A percentile compares a stretch with the other conserved stretches of the same genome.
These are phyloP conservation scores for Tachuris rubrigastra DNA, from an alignment of 2,113 vertebrate species.

Conservation along the genomic window DNA sequence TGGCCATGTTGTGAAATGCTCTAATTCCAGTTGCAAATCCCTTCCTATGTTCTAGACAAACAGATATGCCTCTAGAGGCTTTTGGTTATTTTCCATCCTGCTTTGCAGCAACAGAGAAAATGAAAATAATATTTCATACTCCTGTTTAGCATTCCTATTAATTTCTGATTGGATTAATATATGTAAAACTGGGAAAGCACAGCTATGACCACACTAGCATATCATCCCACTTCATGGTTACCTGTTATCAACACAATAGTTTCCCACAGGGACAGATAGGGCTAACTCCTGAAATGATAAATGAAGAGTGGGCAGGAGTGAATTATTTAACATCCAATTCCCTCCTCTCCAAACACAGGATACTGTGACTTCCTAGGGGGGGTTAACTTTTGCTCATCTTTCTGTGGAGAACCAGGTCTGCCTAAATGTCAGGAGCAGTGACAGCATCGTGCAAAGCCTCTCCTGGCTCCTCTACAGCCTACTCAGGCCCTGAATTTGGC, in stretches of 20 bases:
- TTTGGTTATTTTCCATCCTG: not conserved
- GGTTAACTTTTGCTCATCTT: not conserved
- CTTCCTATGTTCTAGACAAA: not conserved
- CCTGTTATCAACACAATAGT: slow-evolving; percentile 20
- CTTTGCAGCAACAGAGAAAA: not conserved
- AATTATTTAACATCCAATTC: not conserved
- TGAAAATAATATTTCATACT: slow-evolving; percentile 30
- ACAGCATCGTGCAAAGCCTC: not conserved
- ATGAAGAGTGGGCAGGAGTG: not conserved
- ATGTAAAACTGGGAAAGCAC: not conserved
- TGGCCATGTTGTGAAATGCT: not conserved
- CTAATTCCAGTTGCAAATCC: not conserved
- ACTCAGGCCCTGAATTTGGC: not conserved
- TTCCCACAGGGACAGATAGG: not conserved
- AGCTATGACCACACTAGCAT: not conserved
- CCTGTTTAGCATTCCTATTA: not conserved
- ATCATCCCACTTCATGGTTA: not conserved
- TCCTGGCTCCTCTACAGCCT: not conserved
- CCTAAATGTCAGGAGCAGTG: too few relatives aligned
- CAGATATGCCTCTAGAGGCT: not conserved
- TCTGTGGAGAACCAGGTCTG: not conserved
- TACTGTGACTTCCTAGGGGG: not conserved
- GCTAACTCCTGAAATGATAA: not conserved
- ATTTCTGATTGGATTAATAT: slow-evolving; percentile 23
- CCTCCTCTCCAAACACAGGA: not conserved